phyloP scores from a whole-genome alignment of 2,113 vertebrate genomes.

The Numida meleagris region DNA sequence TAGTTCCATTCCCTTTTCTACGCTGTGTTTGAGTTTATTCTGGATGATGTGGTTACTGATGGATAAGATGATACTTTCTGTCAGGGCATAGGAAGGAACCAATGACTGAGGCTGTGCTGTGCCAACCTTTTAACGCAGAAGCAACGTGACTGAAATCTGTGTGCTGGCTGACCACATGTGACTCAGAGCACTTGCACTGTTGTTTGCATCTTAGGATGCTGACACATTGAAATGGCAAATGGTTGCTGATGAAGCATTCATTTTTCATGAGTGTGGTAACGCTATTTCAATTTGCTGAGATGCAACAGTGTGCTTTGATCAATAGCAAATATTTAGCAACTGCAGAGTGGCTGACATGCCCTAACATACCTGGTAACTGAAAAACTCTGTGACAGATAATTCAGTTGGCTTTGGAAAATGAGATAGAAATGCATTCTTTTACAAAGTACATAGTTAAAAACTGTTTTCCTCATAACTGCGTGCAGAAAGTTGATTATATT shows the following conservation, averaged over 20 bases:
- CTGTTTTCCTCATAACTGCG: background rate
- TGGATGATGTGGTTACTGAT: background rate
- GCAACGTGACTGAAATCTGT: background rate
- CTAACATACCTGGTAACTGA: background rate
- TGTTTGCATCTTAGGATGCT: background rate
- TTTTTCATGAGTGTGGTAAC: background rate
- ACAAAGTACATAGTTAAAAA: background rate
- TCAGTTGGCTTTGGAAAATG: background rate
- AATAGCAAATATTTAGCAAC: background rate
- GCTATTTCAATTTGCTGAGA: background rate
- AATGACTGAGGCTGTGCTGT: accelerated
- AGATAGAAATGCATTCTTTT: background rate
- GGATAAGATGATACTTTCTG: background rate
- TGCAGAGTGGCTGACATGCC: background rate
- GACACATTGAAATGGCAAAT: background rate
- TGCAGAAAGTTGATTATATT: background rate
- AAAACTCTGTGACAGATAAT: background rate
- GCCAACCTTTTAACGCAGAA: background rate
- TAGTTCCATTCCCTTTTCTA: background rate
- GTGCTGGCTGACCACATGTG: background rate
- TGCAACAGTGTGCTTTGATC: background rate
- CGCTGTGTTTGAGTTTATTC: background rate
- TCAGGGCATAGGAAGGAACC: background rate
- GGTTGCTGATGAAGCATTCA: background rate
- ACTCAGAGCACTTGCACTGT: background rate